Conservation (phyloP, 2,797 vertebrate species). For the Phyllotis vaccarum region DNA sequence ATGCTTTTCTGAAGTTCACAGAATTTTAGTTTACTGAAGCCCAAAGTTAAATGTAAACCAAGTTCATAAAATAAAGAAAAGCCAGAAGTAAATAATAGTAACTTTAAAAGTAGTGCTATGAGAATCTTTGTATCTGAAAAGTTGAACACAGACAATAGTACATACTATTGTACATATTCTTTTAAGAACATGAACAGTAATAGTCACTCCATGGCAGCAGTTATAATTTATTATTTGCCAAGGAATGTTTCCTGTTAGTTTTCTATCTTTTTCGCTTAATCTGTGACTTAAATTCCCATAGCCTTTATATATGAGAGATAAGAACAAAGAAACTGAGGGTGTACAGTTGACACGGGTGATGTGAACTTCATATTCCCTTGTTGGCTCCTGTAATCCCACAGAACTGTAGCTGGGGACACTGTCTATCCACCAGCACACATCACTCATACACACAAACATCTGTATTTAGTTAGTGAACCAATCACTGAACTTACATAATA, state of each 20-base stretch:
- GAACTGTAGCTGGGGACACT: not conserved
- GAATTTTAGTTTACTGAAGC: not conserved
- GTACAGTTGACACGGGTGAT: not conserved
- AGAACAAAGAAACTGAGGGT: not conserved
- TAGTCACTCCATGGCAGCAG: not conserved
- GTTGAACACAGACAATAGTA: not conserved
- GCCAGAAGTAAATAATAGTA: not conserved
- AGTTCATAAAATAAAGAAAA: not conserved
- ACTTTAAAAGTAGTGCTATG: not conserved
- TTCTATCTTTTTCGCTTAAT: not conserved
- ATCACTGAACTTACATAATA: conserved; percentile 58
- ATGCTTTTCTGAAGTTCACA: not conserved
- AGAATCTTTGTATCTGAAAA: not conserved
- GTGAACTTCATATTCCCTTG: not conserved
- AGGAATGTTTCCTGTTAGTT: not conserved
- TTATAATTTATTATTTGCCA: not conserved
- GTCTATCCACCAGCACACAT: not conserved
- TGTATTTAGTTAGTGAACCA: conserved; percentile 53
- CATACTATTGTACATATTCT: no score
- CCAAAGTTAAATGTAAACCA: not conserved
- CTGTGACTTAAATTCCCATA: not conserved
- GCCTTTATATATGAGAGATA: conserved; percentile 48
- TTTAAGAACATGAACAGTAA: not conserved
- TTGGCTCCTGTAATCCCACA: not conserved
- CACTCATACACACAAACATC: not conserved